Conservation (phyloP, 2,888 invertebrate genomes). For the Trichopoda pennipes region DNA sequence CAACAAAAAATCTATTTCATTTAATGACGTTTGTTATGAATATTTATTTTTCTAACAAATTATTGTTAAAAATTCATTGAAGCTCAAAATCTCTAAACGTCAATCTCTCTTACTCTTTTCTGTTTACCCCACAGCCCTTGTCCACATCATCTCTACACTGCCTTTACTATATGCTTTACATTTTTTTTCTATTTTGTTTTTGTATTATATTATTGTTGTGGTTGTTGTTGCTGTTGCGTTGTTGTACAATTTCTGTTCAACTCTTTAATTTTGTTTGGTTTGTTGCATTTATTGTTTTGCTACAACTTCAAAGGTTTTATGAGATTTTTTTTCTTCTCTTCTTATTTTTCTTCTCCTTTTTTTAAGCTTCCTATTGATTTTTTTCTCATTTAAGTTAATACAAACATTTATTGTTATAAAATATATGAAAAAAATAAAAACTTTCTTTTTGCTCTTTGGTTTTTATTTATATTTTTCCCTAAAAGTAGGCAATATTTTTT, state of each 20-base stretch:
- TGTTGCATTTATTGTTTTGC: constrained; percentile 66
- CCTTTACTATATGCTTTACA: constrained; percentile 31
- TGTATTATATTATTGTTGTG: constrained; percentile 23
- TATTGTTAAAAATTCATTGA: constrained; percentile 64
- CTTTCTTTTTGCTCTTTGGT: constrained; percentile 44
- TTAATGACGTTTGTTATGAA: constrained; percentile 38
- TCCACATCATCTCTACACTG: not conserved
- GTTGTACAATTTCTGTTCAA: constrained; percentile 49
- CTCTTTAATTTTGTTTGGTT: constrained; percentile 65
- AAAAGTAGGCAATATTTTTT: constrained; percentile 66
- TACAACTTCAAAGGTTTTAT: constrained; percentile 64
- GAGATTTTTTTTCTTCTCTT: constrained; percentile 11
- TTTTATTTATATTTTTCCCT: constrained; percentile 34
- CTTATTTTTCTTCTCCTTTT: constrained; percentile 13
- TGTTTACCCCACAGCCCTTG: not conserved
- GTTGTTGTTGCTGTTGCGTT: constrained; percentile 46
- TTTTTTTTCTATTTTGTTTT: constrained; percentile 18
- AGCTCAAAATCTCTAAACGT: constrained; percentile 62
- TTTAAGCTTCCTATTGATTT: constrained; percentile 58
- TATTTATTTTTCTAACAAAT: constrained; percentile 53
- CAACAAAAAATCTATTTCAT: constrained; percentile 36
- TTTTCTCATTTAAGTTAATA: constrained; percentile 63
- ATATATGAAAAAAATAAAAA: constrained; percentile 41
- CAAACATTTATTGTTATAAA: constrained; percentile 64
- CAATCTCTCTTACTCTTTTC: constrained; percentile 36